Evolutionary conservation across 2,797 vertebrate species (phyloP), one percentile per base, ranked within the genome.

Genomic region (Etheostoma perlongum): DNA sequence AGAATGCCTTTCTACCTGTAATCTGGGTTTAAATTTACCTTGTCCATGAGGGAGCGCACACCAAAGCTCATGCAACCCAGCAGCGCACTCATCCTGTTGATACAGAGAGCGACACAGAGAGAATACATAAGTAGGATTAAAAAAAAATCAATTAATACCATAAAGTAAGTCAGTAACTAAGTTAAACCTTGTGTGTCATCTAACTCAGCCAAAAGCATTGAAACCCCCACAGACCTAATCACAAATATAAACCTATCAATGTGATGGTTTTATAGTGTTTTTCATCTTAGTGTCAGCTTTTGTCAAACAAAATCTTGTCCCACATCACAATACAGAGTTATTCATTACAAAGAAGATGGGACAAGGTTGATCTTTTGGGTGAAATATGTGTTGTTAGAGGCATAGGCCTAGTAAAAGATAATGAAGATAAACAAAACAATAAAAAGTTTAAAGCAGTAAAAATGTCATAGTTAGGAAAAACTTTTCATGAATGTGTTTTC

Each of bases 41-140:
- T 97, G 46, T 94, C 89, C 92, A 96, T 90, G 44, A 98, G 95
- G 25, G 96, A 96, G 88, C 90, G 95, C 62, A 98, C 86, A 0
- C 96, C 95, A 1, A 98, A 98, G 92, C 97, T 98, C 96, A 96
- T 96, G 90, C 97, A 98, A 62, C 97, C 97, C 0, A 97, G 87
- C 25, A 97, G 92, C 13, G 82, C 62, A 65, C 91, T 92, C 64
- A 69, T 78, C 81, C 93, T 95, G 72, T 65, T 69, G 68, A 85
- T 30, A 84, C 49, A 85, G 5, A 74, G 12, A 72, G 46, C 77
- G 44, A 78, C 33, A 78, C 47, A 78, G 21, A 53, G 13, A 61
- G 60, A 88, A 84, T 70, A 48, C 60, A 65, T 67, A 53, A 79
- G 49, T 18, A 53, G 67, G 66, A 74, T 57, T 33, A 33, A 33